Base-by-base conservation (phyloP, 1,140 invertebrate genomes). In the Arctopsyche grandis region DNA sequence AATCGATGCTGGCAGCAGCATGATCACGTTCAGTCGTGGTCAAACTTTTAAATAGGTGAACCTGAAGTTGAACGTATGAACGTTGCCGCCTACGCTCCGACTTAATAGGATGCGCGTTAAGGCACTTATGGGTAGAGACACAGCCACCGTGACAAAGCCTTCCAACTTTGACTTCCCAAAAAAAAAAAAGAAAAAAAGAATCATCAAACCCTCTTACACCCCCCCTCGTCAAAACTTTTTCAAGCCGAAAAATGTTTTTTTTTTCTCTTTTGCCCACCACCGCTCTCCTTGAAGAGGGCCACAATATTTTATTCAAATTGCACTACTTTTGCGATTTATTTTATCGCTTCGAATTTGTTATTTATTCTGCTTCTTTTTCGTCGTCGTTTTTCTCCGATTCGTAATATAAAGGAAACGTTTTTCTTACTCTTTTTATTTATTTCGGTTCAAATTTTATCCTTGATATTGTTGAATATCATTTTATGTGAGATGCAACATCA, bases 231-330 rank as follows among this genome's bases (percentile, higher is more conserved):
- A 26, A 66, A 66, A 19, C 21, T 66, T 66, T 60, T 10, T 19
- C 4, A 9, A 12, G 21, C 1, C 22, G 63, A 12, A 66, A 26
- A 66, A 24, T 12, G 0, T 60, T 26, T 66, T 24, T 29, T 26
- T 66, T 24, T 66, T 29, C 9, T 5, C 21, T 26, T 5, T 21
- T 9, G 19, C 12, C 19, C 58, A 22, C 12, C 44, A 14, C 16
- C 48, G 48, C 48, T 52, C 12, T 52, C 63, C 10, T 26, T 12
- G 5, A 21, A 19, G 24, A 26, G 63, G 63, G 19, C 24, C 21
- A 66, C 63, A 29, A 66, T 66, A 66, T 66, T 66, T 66, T 66
- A 66, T 66, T 66, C 63, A 66, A 66, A 66, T 66, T 66, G 63
- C 24, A 66, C 63, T 66, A 66, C 63, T 66, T 66, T 66, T 26